These are phyloP conservation scores for Drosophila sp. DNA, from an alignment of 1,140 invertebrate species.

Conservation along the genomic window DNA sequence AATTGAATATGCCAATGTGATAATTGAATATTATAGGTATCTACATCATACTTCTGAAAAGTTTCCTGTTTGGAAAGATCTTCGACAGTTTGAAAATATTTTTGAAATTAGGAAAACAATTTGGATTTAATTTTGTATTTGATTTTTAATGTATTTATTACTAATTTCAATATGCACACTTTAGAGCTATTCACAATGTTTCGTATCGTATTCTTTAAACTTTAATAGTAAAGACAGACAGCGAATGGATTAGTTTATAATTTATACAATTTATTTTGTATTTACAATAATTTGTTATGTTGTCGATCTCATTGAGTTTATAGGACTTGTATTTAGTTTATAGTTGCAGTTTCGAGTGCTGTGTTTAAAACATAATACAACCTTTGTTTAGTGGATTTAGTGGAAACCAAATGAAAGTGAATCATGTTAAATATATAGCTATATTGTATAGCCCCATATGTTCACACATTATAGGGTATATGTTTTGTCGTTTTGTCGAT, in stretches of 20 bases:
- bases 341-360: slow-evolving; percentile 32
- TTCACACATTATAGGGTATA: slow-evolving; percentile 21
- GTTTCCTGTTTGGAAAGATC: too few species aligned
- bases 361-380: slow-evolving; percentile 78
- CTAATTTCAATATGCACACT: slow-evolving; percentile 76
- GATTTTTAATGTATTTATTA: slow-evolving; percentile 59
- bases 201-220: slow-evolving; percentile 51
- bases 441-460: slow-evolving; percentile 28
- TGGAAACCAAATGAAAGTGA: slow-evolving; percentile 39
- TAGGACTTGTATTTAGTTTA: slow-evolving; percentile 62
- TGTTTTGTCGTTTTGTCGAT: slow-evolving; percentile 21
- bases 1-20: too few species aligned
- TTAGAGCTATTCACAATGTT: slow-evolving; percentile 73
- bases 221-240: slow-evolving; percentile 55
- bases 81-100: not conserved
- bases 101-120: slow-evolving; percentile 6
- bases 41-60: too few species aligned
- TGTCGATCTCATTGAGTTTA: slow-evolving; percentile 50
- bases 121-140: slow-evolving; percentile 35
- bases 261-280: slow-evolving; percentile 55
- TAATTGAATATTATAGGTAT: too few species aligned
- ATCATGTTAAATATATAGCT: slow-evolving; percentile 40
- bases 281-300: slow-evolving; percentile 46
- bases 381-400: slow-evolving; percentile 55
- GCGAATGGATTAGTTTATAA: slow-evolving; percentile 57